Evolutionary conservation across 2,888 invertebrate genomes (phyloP).

Genomic region (Andrena marginata): DNA sequence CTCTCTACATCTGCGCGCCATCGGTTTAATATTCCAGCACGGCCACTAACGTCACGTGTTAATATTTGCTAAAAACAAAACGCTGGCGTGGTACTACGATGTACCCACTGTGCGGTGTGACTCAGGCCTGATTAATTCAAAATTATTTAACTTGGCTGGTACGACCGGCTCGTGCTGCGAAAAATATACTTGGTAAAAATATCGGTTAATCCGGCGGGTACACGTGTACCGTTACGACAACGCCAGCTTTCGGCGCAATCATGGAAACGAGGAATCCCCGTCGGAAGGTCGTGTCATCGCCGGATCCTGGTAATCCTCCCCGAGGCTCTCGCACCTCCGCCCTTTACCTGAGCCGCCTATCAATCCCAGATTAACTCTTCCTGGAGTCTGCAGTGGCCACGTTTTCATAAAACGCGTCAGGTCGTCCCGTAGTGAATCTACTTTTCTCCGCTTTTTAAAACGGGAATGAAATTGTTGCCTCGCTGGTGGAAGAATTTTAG

Average conservation of each 20-base stretch:
- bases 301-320: slow-evolving; percentile 61
- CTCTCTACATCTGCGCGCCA: not conserved
- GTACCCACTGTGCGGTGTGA: too few species aligned
- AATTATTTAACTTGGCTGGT: slow-evolving; percentile 12
- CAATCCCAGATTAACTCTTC: slow-evolving; percentile 31
- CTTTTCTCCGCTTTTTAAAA: not conserved
- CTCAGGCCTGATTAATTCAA: not conserved
- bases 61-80: not conserved
- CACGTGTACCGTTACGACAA: slow-evolving; percentile 28
- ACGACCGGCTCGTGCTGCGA: not conserved
- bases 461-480: not conserved
- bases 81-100: not conserved
- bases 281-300: slow-evolving; percentile 71
- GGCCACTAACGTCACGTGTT: not conserved
- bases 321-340: slow-evolving; percentile 43
- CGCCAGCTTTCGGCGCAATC: slow-evolving; percentile 39
- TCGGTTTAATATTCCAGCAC: not conserved
- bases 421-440: not conserved
- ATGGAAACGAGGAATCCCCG: slow-evolving; percentile 69
- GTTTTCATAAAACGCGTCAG: not conserved
- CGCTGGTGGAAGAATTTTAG: not conserved
- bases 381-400: not conserved
- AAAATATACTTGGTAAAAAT: slow-evolving; percentile 17
- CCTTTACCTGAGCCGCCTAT: slow-evolving; percentile 3
- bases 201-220: slow-evolving; percentile 12